phyloP scores from a whole-genome alignment of 92 coral and sea anemone genomes.

The Epizoanthus illoricatus region DNA sequence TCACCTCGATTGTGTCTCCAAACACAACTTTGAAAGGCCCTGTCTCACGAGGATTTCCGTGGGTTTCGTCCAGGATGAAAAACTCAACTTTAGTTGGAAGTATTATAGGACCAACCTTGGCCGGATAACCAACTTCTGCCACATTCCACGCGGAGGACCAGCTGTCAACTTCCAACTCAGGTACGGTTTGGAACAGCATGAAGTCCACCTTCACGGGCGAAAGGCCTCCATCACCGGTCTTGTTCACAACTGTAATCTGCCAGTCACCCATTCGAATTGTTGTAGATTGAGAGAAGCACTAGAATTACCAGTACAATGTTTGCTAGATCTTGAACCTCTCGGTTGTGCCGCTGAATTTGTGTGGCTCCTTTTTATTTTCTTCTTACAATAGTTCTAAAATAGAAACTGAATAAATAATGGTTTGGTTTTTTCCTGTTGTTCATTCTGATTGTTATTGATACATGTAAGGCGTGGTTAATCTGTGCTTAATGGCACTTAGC shows the following conservation, averaged over 20 bases:
- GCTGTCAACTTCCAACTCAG: not conserved
- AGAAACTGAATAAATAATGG: too few species aligned
- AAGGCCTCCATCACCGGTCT: not conserved
- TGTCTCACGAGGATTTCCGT: not conserved
- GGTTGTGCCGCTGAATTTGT: too few species aligned
- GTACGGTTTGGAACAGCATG: not conserved
- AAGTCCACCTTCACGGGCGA: not conserved
- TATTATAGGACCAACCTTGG: slow-evolving; percentile 6
- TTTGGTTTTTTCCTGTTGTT: too few species aligned
- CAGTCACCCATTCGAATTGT: slow-evolving; percentile 17
- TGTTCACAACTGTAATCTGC: not conserved
- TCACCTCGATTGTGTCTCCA: not conserved
- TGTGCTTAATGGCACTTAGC: too few species aligned
- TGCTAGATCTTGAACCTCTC: too few species aligned
- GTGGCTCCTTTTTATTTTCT: too few species aligned
- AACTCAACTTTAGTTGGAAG: slow-evolving; percentile 11
- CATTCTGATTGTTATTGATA: too few species aligned
- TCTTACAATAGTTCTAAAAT: too few species aligned
- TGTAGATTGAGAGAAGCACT: too few species aligned
- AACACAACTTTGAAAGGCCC: slow-evolving; percentile 17
- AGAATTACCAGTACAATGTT: too few species aligned
- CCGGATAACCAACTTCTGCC: slow-evolving; percentile 15
- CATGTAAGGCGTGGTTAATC: too few species aligned
- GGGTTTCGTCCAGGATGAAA: not conserved
- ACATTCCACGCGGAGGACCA: slow-evolving; percentile 28